Base-by-base conservation (phyloP, 2,113 vertebrate species). In the Maccullochella peelii region DNA sequence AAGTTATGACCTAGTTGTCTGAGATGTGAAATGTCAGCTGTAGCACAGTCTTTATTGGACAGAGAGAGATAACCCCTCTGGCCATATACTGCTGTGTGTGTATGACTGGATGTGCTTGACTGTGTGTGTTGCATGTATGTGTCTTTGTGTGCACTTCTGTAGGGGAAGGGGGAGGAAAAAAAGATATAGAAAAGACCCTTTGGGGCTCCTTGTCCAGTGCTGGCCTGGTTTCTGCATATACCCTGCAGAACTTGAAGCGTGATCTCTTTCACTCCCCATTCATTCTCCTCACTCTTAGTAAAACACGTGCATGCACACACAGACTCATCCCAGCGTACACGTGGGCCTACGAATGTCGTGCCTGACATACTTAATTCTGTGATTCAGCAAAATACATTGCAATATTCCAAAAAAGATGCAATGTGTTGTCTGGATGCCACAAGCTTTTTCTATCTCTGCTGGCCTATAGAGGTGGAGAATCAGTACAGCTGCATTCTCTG, bases 1-100 rank as follows among this genome's bases (percentile, higher is more conserved):
- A 80, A 93, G 92, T 91, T 86, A 85, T 95, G 94, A 94, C 94
- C 95, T 91, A 95, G 78, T 93, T 96, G 91, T 92, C 85, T 92
- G 80, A 83, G 86, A 89, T 92, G 88, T 67, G 89, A 94, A 92
- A 90, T 94, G 92, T 94, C 90, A 94, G 92, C 87, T 88, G 85
- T 65, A 85, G 87, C 49, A 77, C 85, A 83, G 82, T 83, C 86
- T 90, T 91, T 92, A 93, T 92, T 90, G 88, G 93, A 90, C 80
- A 67, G 84, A 82, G 85, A 77, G 68, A 83, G 77, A 88, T 86
- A 83, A 90, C 62, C 84, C 94, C 91, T 86, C 72, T 70, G 77
- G 93, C 73, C 74, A 82, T 73, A 30, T 78, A 57, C 67, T 77
- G 73, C 69, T 74, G 68, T 82, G 55, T 86, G 87, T 84, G 83